Conservation (phyloP, 2,888 invertebrate species). For the Agrochola circellaris region DNA sequence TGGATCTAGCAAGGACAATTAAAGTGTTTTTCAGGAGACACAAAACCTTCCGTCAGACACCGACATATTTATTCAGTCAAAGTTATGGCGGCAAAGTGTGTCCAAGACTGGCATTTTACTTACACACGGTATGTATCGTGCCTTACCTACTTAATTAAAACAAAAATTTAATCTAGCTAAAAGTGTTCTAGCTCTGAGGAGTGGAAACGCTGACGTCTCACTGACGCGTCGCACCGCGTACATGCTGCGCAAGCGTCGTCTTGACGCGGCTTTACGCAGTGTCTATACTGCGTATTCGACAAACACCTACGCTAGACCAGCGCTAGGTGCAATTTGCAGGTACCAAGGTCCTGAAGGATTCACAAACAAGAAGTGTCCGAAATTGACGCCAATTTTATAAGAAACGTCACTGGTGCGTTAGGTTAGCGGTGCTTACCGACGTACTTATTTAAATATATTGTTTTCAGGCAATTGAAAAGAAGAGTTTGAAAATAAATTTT, state of each 20-base stretch:
- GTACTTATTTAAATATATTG: not conserved
- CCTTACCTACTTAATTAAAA: not conserved
- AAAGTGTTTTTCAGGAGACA: conserved; percentile 92
- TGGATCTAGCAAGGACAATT: conserved; percentile 94
- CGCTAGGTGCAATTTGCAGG: not conserved
- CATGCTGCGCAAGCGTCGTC: not conserved
- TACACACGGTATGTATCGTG: conserved; percentile 78
- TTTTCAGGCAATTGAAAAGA: conserved; percentile 83
- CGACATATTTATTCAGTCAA: conserved; percentile 96
- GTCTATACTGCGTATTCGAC: not conserved
- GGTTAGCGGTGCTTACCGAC: not conserved
- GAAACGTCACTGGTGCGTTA: not conserved
- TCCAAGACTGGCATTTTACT: conserved; percentile 82
- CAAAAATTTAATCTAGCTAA: not conserved
- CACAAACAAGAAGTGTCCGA: not conserved
- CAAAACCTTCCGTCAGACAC: conserved; percentile 93
- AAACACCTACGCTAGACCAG: not conserved
- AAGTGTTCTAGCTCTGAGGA: not conserved
- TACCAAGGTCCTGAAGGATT: not conserved
- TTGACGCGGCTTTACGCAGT: not conserved
- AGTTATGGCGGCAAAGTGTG: conserved; percentile 98
- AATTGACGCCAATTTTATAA: not conserved
- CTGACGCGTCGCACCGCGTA: not conserved
- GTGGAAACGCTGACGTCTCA: not conserved
- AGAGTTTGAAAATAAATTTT: conserved; percentile 84